A percentile compares a stretch with the other conserved stretches of the same genome.
Conservation (phyloP, 2,888 invertebrate species). For the Phyto melanocephala region DNA sequence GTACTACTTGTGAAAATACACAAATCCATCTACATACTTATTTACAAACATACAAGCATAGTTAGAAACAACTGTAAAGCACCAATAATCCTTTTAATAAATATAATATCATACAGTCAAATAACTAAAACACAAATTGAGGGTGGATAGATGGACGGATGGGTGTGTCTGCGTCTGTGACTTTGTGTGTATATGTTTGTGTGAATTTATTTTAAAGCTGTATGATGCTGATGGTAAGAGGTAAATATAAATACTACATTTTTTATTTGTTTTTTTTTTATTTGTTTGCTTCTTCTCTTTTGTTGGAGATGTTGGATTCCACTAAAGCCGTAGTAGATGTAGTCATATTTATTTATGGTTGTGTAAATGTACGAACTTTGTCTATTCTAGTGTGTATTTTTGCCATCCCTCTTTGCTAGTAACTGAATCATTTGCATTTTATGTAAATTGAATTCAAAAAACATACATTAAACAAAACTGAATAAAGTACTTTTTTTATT, state of each 20-base stretch:
- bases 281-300: not conserved
- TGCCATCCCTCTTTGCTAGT: slow-evolving; percentile 39
- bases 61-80: slow-evolving; percentile 69
- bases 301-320: slow-evolving; percentile 1
- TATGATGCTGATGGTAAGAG: slow-evolving; percentile 1
- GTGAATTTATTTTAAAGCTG: not conserved
- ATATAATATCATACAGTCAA: slow-evolving; percentile 75
- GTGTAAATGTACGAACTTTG: not conserved
- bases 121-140: slow-evolving; percentile 16
- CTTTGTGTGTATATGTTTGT: not conserved
- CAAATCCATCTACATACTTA: no score
- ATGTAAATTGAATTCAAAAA: slow-evolving; percentile 73
- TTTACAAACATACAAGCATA: not conserved
- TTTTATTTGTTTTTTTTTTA: not conserved
- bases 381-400: not conserved
- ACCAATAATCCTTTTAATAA: slow-evolving; percentile 78
- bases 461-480: slow-evolving; percentile 68
- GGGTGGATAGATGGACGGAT: not conserved
- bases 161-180: not conserved
- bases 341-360: slow-evolving; percentile 6
- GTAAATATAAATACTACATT: no score
- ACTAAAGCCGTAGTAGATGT: slow-evolving; percentile 49
- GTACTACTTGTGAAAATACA: no score
- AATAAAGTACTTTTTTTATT: slow-evolving; percentile 64
- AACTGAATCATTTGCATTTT: slow-evolving; percentile 76